Conservation (phyloP, 2,888 invertebrate species). For the Noctua fimbriata region DNA sequence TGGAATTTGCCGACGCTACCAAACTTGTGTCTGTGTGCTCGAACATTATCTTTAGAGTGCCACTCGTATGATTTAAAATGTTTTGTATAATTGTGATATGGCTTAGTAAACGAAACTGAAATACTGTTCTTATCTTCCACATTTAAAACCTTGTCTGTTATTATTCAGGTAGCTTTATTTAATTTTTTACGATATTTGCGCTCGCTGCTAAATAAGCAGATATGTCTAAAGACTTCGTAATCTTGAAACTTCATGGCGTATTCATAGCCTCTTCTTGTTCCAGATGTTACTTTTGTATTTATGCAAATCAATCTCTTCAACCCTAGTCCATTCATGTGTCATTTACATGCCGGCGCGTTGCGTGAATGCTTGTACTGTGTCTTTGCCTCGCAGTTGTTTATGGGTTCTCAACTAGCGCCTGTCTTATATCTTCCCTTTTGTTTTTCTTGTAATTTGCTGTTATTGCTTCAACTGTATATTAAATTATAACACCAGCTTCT, state of each 20-base stretch:
- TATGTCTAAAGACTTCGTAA: slow-evolving; percentile 39
- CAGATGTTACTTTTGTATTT: slow-evolving; percentile 64
- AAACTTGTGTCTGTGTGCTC: slow-evolving; percentile 63
- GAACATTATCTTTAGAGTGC: slow-evolving; percentile 61
- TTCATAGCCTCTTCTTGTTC: slow-evolving; percentile 54
- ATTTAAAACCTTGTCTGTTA: slow-evolving; percentile 37
- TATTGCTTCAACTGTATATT: slow-evolving; percentile 69
- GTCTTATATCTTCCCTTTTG: slow-evolving; percentile 66
- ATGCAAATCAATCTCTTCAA: slow-evolving; percentile 67
- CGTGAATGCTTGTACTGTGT: slow-evolving; percentile 53
- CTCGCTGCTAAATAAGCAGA: slow-evolving; percentile 30
- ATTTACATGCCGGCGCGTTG: slow-evolving; percentile 62
- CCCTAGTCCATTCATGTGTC: slow-evolving; percentile 72
- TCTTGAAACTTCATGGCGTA: slow-evolving; percentile 49
- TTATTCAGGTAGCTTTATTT: slow-evolving; percentile 35
- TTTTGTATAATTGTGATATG: slow-evolving; percentile 56
- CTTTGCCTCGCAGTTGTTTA: slow-evolving; percentile 50
- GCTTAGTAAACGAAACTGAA: slow-evolving; percentile 53
- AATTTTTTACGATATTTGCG: slow-evolving; percentile 32
- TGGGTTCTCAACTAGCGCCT: slow-evolving; percentile 55
- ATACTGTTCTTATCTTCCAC: slow-evolving; percentile 53
- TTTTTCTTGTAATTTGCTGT: slow-evolving; percentile 61
- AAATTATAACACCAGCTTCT: slow-evolving; percentile 68
- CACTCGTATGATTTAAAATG: slow-evolving; percentile 63
- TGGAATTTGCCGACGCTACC: slow-evolving; percentile 74